Conservation (phyloP, 2,113 vertebrate genomes). For the Cichladusa arquata region DNA sequence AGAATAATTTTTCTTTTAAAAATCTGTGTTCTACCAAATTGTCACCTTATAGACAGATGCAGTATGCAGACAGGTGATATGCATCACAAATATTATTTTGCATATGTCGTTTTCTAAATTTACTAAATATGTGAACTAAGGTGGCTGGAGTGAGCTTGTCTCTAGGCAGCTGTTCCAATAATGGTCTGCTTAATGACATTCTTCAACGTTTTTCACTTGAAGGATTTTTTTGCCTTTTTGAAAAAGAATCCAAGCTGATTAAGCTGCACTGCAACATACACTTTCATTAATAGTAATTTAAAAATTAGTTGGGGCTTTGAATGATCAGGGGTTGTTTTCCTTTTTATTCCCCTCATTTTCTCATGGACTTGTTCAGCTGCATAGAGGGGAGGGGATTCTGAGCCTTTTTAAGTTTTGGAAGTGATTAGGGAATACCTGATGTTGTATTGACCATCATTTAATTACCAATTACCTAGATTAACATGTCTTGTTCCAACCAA, state of each 20-base stretch:
- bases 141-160: neutral
- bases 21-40: neutral
- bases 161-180: neutral
- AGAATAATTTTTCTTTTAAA: neutral
- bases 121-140: neutral
- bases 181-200: neutral
- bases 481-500: neutral
- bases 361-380: neutral
- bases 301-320: neutral
- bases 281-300: neutral
- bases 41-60: neutral
- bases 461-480: neutral
- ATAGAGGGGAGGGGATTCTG: accelerated
- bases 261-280: neutral
- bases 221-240: neutral
- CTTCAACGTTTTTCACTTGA: neutral
- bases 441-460: neutral
- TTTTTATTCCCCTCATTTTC: neutral
- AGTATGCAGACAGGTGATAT: neutral
- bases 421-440: neutral
- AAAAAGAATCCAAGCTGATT: neutral
- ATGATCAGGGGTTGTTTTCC: neutral
- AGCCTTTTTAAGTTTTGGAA: neutral
- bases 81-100: neutral
- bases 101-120: neutral